A percentile compares a stretch with the other conserved stretches of the same genome.
Conservation (phyloP, 2,888 invertebrate species). For the Coenonympha arcania region DNA sequence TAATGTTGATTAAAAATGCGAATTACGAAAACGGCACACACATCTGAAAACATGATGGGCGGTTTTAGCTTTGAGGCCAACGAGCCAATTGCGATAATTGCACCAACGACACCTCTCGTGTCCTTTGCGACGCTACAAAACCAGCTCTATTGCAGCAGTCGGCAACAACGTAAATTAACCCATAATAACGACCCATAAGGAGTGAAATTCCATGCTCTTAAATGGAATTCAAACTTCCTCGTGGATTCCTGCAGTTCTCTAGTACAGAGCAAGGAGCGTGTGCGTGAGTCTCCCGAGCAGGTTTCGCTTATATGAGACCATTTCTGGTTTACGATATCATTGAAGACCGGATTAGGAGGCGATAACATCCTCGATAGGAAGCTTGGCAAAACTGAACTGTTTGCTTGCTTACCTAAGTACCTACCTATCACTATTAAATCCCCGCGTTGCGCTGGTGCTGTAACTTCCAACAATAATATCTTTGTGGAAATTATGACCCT, state of each 20-base stretch:
- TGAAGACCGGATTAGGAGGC: slow-evolving; percentile 66
- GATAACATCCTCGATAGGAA: slow-evolving; percentile 65
- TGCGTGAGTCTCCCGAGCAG: slow-evolving; percentile 61
- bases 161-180: slow-evolving; percentile 37
- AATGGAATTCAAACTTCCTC: slow-evolving; percentile 1
- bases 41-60: slow-evolving; percentile 54
- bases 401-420: slow-evolving; percentile 50
- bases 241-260: slow-evolving; percentile 49
- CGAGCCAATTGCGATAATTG: slow-evolving; percentile 73
- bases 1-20: slow-evolving; percentile 15
- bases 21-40: slow-evolving; percentile 25
- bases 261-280: slow-evolving; percentile 46
- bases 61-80: slow-evolving; percentile 62
- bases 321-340: slow-evolving; percentile 70
- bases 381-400: slow-evolving; percentile 60
- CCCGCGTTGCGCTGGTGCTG: slow-evolving; percentile 47
- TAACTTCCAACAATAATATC: slow-evolving; percentile 42
- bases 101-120: slow-evolving; percentile 67
- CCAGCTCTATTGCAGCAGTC: slow-evolving; percentile 36
- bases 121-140: slow-evolving; percentile 58
- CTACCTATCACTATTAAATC: slow-evolving; percentile 41
- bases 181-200: slow-evolving; percentile 27
- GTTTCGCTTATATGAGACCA: slow-evolving; percentile 64
- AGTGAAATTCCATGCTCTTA: slow-evolving; percentile 7
- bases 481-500: slow-evolving; percentile 37